Base-by-base conservation (phyloP, 2,888 invertebrate genomes). In the Apeira syringaria region DNA sequence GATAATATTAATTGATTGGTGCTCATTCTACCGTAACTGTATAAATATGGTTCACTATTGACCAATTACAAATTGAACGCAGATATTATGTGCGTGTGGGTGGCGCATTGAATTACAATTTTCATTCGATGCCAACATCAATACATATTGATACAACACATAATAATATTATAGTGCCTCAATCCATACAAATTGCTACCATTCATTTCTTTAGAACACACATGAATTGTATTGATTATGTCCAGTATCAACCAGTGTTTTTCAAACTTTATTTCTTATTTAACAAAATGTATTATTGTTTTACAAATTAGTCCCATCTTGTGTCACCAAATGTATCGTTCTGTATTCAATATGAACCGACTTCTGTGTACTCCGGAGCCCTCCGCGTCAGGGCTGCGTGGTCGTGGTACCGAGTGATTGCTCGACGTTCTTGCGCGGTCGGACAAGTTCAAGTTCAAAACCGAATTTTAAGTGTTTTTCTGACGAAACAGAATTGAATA, bases 391-490 rank as follows among this genome's bases (percentile, higher is more conserved):
- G n/a, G n/a, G n/a, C n/a, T n/a, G n/a, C n/a, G n/a, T n/a, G 5
- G 4, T 17, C 6, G 1, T 5, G 6, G 17, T 17, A 17, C 17
- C 17, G 5, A 10, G 5, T 1, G 9, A 28, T 7, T n/a, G 12
- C 7, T 12, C 13, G n/a, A n/a, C n/a, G 28, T 17, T 7, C 18
- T 30, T 8, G 30, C 18, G 32, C 18, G 32, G 12, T 22, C 22
- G 5, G 2, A n/a, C 20, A 38, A 38, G 36, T 38, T 39, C 47
- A 49, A 47, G 49, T 36, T 35, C 40, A 49, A 36, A 36, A 25
- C 7, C 12, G 38, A 44, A 52, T 49, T 43, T 47, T 10, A 42
- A 51, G 28, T 35, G 12, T 11, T 22, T n/a, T 43, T 40, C 8
- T 28, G 9, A 32, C 34, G 24, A 32, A 43, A 38, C 33, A 10